phyloP scores from a whole-genome alignment of 1,140 invertebrate genomes.

The Popillia japonica region DNA sequence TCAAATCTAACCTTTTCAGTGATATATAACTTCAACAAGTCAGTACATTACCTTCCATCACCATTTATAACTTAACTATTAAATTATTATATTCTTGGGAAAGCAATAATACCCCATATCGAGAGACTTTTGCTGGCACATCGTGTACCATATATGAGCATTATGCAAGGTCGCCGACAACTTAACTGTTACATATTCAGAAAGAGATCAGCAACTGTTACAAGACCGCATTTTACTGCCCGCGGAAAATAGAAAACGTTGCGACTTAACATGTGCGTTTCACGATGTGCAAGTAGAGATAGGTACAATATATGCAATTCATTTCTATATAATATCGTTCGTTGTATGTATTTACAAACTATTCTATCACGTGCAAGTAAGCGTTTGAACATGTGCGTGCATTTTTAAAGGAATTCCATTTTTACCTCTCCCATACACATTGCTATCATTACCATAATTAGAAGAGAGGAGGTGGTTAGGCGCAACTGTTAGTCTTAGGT shows the following conservation, averaged over 20 bases:
- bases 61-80: no score
- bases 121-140: no score
- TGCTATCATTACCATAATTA: not conserved
- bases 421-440: not conserved
- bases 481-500: not conserved
- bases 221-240: conserved; percentile 10
- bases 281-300: not conserved
- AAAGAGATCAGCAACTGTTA: not conserved
- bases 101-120: no score
- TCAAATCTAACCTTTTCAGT: no score
- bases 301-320: not conserved
- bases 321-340: not conserved
- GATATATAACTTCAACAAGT: no score
- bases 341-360: not conserved
- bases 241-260: not conserved
- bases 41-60: no score
- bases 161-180: not conserved
- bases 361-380: not conserved
- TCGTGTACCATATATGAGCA: not conserved
- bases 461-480: not conserved
- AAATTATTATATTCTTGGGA: no score
- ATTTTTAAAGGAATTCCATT: not conserved
- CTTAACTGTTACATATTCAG: conserved; percentile 13
- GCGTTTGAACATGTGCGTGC: not conserved
- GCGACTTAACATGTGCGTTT: not conserved